Conservation (phyloP, 92 coral and sea anemone species). For the Diadumene lineata region DNA sequence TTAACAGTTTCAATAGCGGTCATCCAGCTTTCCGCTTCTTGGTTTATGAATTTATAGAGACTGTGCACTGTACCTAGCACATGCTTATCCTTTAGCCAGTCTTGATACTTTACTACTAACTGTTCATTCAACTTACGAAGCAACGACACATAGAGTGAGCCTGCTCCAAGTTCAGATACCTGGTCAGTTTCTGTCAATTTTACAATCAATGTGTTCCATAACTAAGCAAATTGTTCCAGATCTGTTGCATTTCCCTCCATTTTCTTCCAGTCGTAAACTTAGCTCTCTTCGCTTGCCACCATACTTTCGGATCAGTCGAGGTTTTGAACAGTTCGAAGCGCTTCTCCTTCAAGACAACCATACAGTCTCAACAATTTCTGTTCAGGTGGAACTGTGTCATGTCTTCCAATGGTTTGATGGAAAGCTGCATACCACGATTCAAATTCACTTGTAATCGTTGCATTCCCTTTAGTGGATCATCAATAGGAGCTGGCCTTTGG, state of each 20-base stretch:
- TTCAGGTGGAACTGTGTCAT: constrained; percentile 23
- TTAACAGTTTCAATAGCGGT: constrained; percentile 21
- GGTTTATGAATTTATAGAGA: constrained; percentile 24
- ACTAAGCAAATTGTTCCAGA: constrained; percentile 21
- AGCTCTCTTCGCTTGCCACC: constrained; percentile 33
- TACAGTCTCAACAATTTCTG: constrained; percentile 30
- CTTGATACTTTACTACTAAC: constrained; percentile 26
- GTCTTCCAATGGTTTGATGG: constrained; percentile 21
- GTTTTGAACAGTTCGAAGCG: constrained; percentile 22
- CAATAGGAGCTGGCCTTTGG: not conserved
- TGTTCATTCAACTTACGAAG: constrained; percentile 23
- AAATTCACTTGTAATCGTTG: constrained; percentile 7
- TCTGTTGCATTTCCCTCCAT: constrained; percentile 36
- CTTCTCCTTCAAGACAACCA: constrained; percentile 37
- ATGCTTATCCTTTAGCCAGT: constrained; percentile 23
- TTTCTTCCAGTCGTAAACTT: constrained; percentile 20
- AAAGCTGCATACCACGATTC: constrained; percentile 35
- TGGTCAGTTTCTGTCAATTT: constrained; percentile 30
- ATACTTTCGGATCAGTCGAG: constrained; percentile 25
- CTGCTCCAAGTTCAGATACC: constrained; percentile 24
- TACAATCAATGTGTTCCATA: constrained; percentile 25
- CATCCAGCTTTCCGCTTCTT: constrained; percentile 43
- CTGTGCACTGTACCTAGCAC: constrained; percentile 17
- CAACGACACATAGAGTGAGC: constrained; percentile 16
- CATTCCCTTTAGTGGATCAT: not conserved